Evolutionary conservation across 2,797 vertebrate species (phyloP).

Genomic region (Eurystomus glaucurus): DNA sequence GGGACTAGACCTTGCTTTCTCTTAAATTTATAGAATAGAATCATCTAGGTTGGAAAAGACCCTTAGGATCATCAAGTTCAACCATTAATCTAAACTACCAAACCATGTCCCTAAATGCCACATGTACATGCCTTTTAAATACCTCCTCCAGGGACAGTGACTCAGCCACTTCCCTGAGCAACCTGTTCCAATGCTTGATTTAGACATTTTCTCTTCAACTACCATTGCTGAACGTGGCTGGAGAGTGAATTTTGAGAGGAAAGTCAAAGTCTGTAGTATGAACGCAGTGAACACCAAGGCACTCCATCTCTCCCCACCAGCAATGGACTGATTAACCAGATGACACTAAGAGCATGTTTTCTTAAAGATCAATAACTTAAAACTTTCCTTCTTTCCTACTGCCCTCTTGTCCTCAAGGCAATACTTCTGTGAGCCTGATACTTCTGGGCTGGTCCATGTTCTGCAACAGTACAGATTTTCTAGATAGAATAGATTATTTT

Average conservation of each 20-base stretch:
- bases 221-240: not conserved
- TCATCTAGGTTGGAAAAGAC: not conserved
- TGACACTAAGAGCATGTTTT: not conserved
- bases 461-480: not conserved
- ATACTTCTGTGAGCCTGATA: not conserved
- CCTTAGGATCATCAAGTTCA: not conserved
- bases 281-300: not conserved
- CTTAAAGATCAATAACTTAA: not conserved
- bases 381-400: not conserved
- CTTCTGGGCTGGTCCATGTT: not conserved
- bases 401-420: not conserved
- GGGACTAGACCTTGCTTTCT: not conserved
- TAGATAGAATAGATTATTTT: not conserved
- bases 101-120: not conserved
- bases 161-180: not conserved
- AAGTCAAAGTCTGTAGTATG: not conserved
- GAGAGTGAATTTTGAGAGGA: not conserved
- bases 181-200: not conserved
- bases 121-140: not conserved
- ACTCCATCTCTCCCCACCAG: not conserved
- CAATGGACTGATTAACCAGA: not conserved
- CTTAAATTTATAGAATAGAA: not conserved
- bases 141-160: not conserved
- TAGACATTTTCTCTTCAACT: not conserved
- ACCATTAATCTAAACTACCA: not conserved